Base-by-base conservation (phyloP, 2,888 invertebrate genomes). In the Acleris literana region DNA sequence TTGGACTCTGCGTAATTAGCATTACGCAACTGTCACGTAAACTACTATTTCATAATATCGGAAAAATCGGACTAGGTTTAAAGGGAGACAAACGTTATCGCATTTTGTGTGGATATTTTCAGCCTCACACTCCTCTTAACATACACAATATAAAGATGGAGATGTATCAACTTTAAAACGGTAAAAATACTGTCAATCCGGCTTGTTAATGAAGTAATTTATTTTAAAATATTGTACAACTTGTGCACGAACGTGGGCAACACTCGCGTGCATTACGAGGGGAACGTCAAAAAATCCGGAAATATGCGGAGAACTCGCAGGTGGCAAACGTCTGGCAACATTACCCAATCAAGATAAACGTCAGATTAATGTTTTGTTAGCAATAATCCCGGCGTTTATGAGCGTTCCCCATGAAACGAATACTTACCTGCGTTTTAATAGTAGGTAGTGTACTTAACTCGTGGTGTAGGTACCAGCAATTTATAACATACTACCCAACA, bases 311-410 rank as follows among this genome's bases (percentile, higher is more conserved):
- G 9, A 39, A 39, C 39, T 39, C 9, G 39, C 39, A 39, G 39
- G 39, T 39, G 1, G 9, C 39, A 39, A 39, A 57, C 33, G 52
- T 52, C 33, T 25, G 20, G 52, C 33, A 62, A 66, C 56, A 48
- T 62, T 62, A 22, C 33, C 52, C 57, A 52, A 66, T 66, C 66
- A 61, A 66, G 62, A 57, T 66, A 66, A 61, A 51, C 57, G 52
- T 52, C 18, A 25, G 48, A 57, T 62, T 57, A 62, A 66, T 66
- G 52, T 48, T 61, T 57, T 62, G 66, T 22, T 56, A 33, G 66
- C 46, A 57, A 66, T 60, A 55, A 55, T 57, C 33, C 56, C 53
- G 61, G 52, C 61, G 18, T 62, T 66, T 62, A 53, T 59, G 25
- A 33, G 51, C 52, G 46, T 39, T 11, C 25, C 55, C n/a, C 39